Percentiles rank a stretch among this genome's conserved stretches.
phyloP scores from a whole-genome alignment of 1,140 invertebrate genomes.

The Caenorhabditis inopinata region DNA sequence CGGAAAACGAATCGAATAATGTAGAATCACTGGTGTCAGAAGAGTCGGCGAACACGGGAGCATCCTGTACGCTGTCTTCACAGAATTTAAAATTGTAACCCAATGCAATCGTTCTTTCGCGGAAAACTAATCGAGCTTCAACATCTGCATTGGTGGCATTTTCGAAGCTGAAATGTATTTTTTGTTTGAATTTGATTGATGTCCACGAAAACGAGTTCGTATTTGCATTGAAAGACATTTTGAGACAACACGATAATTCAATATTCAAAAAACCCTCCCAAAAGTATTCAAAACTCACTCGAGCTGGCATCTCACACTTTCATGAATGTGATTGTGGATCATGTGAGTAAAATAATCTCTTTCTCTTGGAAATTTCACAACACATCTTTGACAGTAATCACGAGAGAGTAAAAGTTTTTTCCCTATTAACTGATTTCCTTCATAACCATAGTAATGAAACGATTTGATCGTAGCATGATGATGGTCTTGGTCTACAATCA shows the following conservation, averaged over 20 bases:
- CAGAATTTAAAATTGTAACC: slow-evolving; percentile 13
- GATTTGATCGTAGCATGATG: neutral
- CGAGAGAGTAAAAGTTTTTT: neutral
- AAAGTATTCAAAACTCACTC: neutral
- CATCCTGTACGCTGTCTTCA: too few relatives aligned
- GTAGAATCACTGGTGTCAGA: too few relatives aligned
- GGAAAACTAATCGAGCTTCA: neutral
- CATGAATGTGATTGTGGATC: neutral
- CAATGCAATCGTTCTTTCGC: neutral
- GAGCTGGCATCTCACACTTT: neutral
- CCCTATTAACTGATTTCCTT: neutral
- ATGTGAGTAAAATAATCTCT: slow-evolving; percentile 3
- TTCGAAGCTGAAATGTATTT: neutral
- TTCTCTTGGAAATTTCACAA: neutral
- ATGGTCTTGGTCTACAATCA: neutral
- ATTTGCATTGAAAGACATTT: too few relatives aligned
- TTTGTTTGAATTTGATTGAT: too few relatives aligned
- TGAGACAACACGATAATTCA: too few relatives aligned
- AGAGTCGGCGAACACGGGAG: too few relatives aligned
- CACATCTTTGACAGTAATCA: slow-evolving; percentile 1
- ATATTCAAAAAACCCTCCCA: too few relatives aligned
- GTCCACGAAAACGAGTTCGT: too few relatives aligned
- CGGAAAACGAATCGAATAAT: too few relatives aligned
- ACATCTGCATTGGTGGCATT: neutral
- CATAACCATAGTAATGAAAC: neutral